Conservation (phyloP, 2,888 invertebrate genomes). For the Leucozona laternaria region DNA sequence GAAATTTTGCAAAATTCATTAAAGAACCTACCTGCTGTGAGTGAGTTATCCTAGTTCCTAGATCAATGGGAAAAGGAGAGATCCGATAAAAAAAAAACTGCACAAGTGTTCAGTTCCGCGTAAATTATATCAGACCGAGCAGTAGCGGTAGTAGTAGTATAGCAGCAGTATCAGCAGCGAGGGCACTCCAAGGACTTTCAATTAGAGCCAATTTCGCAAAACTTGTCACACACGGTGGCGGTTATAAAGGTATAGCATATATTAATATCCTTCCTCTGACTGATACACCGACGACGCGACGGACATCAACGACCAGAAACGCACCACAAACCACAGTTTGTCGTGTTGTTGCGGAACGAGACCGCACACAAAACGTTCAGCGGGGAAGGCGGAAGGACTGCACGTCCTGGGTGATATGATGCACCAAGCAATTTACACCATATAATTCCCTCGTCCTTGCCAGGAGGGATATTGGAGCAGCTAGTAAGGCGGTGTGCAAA, state of each 20-base stretch:
- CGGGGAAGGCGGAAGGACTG: slow-evolving; percentile 39
- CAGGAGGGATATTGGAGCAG: slow-evolving; percentile 20
- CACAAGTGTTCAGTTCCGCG: slow-evolving; percentile 35
- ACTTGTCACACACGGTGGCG: slow-evolving; percentile 43
- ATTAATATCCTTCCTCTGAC: slow-evolving; percentile 45
- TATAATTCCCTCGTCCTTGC: slow-evolving; percentile 49
- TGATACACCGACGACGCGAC: slow-evolving; percentile 38
- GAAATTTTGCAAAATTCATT: slow-evolving; percentile 17
- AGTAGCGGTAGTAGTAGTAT: slow-evolving; percentile 5
- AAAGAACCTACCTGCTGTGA: slow-evolving; percentile 47
- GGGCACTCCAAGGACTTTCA: slow-evolving; percentile 43
- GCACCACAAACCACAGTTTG: slow-evolving; percentile 20
- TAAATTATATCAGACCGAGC: slow-evolving; percentile 51
- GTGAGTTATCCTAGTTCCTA: slow-evolving; percentile 46
- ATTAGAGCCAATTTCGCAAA: slow-evolving; percentile 52
- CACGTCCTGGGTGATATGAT: slow-evolving; percentile 28
- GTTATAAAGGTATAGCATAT: slow-evolving; percentile 14
- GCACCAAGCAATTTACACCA: slow-evolving; percentile 34
- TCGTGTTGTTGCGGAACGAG: slow-evolving; percentile 25
- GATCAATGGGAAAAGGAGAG: slow-evolving; percentile 31
- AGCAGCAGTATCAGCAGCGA: slow-evolving; percentile 9
- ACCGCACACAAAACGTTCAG: slow-evolving; percentile 50
- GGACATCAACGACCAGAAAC: neutral
- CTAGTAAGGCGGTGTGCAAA: slow-evolving; percentile 1
- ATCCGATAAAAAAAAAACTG: neutral